Evolutionary conservation across 2,888 invertebrate species (phyloP), one percentile per base, ranked within the genome.

Genomic region (Troides aeacus): DNA sequence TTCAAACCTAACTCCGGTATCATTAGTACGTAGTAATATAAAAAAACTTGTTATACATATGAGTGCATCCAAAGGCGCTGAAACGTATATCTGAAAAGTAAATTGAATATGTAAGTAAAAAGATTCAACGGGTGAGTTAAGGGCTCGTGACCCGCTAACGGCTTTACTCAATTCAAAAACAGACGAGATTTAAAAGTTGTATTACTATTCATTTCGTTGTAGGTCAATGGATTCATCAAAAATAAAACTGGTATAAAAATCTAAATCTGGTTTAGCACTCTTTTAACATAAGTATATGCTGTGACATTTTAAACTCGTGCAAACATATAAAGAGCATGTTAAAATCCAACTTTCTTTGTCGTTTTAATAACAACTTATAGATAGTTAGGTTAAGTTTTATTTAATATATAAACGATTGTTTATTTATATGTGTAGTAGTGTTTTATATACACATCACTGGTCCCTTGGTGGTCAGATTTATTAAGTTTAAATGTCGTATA

Each of bases 131-230:
- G 39, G 42, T 58, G 66, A 24, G 66, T 50, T 30, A 63, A 70
- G 63, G 39, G 59, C 66, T 66, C 70, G 59, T 66, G 63, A 70
- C 70, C 66, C 59, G 66, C 59, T 62, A 66, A 66, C 65, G 59
- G 58, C 68, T 59, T 60, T 42, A 53, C 70, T 66, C 62, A 39
- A 30, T 24, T 59, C 50, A 50, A 50, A 30, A 30, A 4, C 42
- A 59, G 59, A 62, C 23, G 42, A 67, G 57, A 42, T 58, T 39
- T 62, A 36, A 53, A 58, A 58, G 50, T 58, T 62, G 50, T 62
- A 59, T 59, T 59, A 50, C 53, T 62, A 66, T 70, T 68, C 59
- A 68, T 50, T 60, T 50, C 39, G 64, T 68, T 64, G 62, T 63
- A 70, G 66, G 63, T 70, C 62, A 66, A 60, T 65, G 56, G 61